A percentile compares a stretch with the other conserved stretches of the same genome.
Evolutionary conservation across 2,113 vertebrate genomes (phyloP).

Genomic region (rat (Rattus norvegicus)): DNA sequence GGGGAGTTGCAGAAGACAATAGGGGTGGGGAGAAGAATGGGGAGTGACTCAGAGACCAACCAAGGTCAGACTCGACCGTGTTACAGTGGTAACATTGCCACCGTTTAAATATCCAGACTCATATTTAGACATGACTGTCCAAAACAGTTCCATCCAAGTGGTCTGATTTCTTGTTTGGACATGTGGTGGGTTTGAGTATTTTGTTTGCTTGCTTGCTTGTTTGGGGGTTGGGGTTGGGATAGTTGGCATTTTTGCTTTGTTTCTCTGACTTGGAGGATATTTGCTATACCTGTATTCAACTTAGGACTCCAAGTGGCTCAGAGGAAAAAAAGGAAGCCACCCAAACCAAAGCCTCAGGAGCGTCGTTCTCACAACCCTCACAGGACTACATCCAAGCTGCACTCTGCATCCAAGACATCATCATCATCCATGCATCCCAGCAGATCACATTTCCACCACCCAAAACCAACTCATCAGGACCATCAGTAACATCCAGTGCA

Average conservation of each 20-base stretch:
- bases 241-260: not conserved
- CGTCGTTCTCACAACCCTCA: accelerated
- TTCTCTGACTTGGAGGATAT: not conserved
- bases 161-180: not conserved
- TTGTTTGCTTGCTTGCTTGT: not conserved
- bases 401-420: too few relatives aligned
- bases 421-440: not conserved
- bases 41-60: not conserved
- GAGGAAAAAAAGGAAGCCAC: not conserved
- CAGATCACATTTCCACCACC: too few relatives aligned
- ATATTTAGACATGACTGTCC: not conserved
- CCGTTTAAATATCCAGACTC: not conserved
- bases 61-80: not conserved
- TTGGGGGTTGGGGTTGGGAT: too few relatives aligned
- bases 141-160: not conserved
- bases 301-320: conserved; percentile 8
- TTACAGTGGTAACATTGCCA: not conserved
- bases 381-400: not conserved
- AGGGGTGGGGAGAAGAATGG: too few relatives aligned
- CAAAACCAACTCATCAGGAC: not conserved
- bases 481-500: not conserved
- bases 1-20: not conserved
- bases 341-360: not conserved
- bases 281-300: not conserved
- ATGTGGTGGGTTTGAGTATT: not conserved